Percentiles rank a stretch among this genome's conserved stretches.
Evolutionary conservation across 2,888 invertebrate species (phyloP).

Genomic region (Sphaerophoria rueppellii): DNA sequence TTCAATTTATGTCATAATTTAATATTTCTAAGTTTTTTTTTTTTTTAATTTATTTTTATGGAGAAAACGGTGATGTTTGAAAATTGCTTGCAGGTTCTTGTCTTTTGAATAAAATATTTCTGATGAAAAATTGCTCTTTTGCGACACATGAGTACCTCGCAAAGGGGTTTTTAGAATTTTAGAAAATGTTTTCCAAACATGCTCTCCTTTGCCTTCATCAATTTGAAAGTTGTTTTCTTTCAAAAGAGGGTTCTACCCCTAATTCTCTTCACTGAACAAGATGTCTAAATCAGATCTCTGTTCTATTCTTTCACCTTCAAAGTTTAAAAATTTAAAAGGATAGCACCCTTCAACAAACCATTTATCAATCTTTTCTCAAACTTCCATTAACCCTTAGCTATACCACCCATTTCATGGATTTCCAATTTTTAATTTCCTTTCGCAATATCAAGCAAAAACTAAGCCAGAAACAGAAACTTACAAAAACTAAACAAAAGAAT

Average conservation of each 20-base stretch:
- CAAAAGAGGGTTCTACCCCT: too few relatives aligned
- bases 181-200: too few relatives aligned
- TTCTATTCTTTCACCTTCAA: not conserved
- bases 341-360: constrained; percentile 35
- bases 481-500: not conserved
- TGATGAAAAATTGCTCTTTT: too few relatives aligned
- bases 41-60: not conserved
- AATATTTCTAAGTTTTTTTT: not conserved
- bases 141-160: too few relatives aligned
- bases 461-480: not conserved
- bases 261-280: too few relatives aligned
- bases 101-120: too few relatives aligned
- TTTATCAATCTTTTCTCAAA: constrained; percentile 58
- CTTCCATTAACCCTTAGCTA: constrained; percentile 38
- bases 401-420: constrained; percentile 6
- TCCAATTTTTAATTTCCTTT: constrained; percentile 67
- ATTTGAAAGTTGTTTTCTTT: too few relatives aligned
- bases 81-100: too few relatives aligned
- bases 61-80: too few relatives aligned
- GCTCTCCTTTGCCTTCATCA: too few relatives aligned
- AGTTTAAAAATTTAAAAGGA: not conserved
- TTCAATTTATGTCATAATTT: constrained; percentile 15
- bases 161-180: too few relatives aligned
- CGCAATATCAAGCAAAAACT: constrained; percentile 30
- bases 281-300: not conserved